Percentiles rank a stretch among this genome's conserved stretches.
These are phyloP conservation scores for Pseudonaja textilis DNA, from an alignment of 2,113 vertebrate species.

Conservation along the genomic window DNA sequence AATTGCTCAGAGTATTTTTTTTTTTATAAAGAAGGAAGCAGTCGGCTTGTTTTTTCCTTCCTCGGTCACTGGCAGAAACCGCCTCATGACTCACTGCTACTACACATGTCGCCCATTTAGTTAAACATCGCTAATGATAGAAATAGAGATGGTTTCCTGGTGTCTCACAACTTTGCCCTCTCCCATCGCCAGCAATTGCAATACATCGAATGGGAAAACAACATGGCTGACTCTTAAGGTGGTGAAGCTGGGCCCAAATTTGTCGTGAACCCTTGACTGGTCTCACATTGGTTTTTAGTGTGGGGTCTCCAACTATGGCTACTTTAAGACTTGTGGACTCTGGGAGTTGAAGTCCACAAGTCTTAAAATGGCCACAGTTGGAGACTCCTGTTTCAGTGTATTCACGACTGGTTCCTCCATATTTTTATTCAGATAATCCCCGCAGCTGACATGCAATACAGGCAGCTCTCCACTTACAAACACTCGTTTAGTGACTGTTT, in stretches of 20 bases:
- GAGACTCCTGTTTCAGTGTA: background rate
- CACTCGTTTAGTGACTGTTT: background rate
- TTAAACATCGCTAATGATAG: slow-evolving; percentile 3
- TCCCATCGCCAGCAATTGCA: no score
- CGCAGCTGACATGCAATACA: background rate
- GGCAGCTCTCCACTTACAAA: no score
- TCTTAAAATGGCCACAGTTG: no score
- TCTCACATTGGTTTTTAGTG: background rate
- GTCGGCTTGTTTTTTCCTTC: background rate
- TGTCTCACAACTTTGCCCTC: background rate
- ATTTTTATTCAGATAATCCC: background rate
- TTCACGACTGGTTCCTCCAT: background rate
- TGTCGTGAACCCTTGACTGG: background rate
- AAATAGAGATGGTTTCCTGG: background rate
- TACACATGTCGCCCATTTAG: background rate
- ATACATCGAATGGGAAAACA: background rate
- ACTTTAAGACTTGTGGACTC: no score
- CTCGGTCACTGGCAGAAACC: background rate
- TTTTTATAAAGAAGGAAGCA: background rate
- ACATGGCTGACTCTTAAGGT: background rate
- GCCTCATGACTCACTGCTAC: slow-evolving; percentile 1
- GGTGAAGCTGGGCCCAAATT: background rate
- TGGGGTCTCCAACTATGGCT: no score
- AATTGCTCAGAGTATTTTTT: background rate
- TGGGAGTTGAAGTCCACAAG: no score